Conservation (phyloP, 2,113 vertebrate species). For the Trichomycterus rosablanca region DNA sequence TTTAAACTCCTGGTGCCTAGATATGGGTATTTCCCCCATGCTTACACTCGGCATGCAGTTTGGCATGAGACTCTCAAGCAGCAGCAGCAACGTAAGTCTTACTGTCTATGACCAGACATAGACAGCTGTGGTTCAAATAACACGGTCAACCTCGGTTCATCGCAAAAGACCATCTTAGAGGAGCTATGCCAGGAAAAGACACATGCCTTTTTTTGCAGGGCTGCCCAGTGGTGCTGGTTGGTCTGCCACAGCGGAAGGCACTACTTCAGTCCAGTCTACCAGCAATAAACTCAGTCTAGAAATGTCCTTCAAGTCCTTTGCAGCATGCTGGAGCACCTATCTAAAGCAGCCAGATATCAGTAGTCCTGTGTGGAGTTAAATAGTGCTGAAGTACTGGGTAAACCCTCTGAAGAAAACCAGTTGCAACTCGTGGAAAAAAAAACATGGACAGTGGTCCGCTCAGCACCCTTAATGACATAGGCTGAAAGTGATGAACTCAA, state of each 20-base stretch:
- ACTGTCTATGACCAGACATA: conserved; percentile 22
- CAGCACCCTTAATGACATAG: conserved; percentile 14
- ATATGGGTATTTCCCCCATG: not conserved
- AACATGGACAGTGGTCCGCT: not conserved
- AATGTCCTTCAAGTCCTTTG: not conserved
- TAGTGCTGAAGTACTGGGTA: conserved; percentile 1
- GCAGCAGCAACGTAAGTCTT: conserved; percentile 24
- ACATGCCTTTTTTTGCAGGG: conserved; percentile 9
- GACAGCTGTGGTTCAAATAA: too few species aligned
- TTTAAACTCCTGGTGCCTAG: not conserved
- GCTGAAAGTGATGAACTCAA: conserved; percentile 26
- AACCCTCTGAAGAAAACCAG: conserved; percentile 9
- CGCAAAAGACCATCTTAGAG: too few species aligned
- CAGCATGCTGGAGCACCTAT: conserved; percentile 26
- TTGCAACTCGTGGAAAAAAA: not conserved
- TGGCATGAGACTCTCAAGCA: conserved; percentile 38
- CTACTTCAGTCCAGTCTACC: conserved; percentile 22
- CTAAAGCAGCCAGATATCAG: conserved; percentile 20
- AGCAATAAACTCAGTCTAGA: not conserved
- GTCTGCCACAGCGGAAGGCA: conserved; percentile 27
- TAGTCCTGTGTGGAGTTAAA: conserved; percentile 15
- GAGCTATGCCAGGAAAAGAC: not conserved
- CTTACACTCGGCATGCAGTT: conserved; percentile 27
- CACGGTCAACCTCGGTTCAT: conserved; percentile 10
- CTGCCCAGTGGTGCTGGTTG: conserved; percentile 7